Percentiles rank a stretch among this genome's conserved stretches.
Evolutionary conservation across 1,140 invertebrate species (phyloP).

Genomic region (Neelides sp.): DNA sequence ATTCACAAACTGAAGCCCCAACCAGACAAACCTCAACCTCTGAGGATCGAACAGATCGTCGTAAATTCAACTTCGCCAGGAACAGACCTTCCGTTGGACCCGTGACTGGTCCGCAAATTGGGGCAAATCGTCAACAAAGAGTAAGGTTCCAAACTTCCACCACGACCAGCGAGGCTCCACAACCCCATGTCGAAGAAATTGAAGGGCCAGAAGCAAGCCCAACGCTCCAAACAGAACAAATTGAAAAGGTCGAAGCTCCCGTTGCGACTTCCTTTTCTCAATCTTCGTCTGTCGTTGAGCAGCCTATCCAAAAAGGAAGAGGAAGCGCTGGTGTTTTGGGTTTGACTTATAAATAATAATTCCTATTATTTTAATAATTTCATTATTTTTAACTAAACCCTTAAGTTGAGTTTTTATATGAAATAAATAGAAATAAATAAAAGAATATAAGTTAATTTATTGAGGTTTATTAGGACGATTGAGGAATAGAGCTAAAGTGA

Average conservation of each 20-base stretch:
- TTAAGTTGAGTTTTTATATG: background rate
- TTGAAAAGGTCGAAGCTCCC: constrained; percentile 8
- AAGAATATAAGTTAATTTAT: constrained; percentile 4
- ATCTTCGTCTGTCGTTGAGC: constrained; percentile 6
- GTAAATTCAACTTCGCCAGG: constrained; percentile 18
- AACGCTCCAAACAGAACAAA: constrained; percentile 8
- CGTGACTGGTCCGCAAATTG: constrained; percentile 4
- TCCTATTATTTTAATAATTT: background rate
- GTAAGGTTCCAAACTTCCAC: constrained; percentile 4
- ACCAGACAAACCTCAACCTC: no score
- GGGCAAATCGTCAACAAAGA: constrained; percentile 6
- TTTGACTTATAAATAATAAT: constrained; percentile 3
- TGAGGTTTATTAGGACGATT: constrained; percentile 20
- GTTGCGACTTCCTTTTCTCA: constrained; percentile 1
- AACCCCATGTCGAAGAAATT: constrained; percentile 3
- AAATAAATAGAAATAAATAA: background rate
- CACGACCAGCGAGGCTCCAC: constrained; percentile 23
- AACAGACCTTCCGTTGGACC: constrained; percentile 4
- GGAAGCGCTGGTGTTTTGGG: constrained; percentile 25
- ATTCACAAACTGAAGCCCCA: no score
- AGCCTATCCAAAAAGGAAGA: constrained; percentile 13
- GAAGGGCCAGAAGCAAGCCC: constrained; percentile 14
- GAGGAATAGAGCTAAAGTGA: constrained; percentile 15
- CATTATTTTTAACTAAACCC: background rate
- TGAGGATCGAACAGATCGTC: constrained; percentile 4